Base-by-base conservation (phyloP, 2,888 invertebrate species). In the Lycocerus yunnanus region DNA sequence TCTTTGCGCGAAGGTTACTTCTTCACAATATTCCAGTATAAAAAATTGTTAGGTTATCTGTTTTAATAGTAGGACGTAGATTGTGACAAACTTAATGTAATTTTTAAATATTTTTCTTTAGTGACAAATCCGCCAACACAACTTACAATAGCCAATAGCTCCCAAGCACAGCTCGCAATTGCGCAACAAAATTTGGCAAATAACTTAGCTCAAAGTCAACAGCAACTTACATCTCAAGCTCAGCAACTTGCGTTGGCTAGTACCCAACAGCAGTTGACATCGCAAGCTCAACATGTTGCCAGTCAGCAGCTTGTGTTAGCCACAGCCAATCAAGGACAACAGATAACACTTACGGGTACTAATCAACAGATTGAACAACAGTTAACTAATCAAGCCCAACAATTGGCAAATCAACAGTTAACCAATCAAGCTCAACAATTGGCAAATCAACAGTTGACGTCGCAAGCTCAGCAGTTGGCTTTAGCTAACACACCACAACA, bases 361-460 rank as follows among this genome's bases (percentile, higher is more conserved):
- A 86, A 86, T 77, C 87, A 87, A 72, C 77, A 86, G 58, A 86
- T 86, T 10, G 85, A 84, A 70, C 86, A 86, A 11, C 87, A 87
- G 72, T 77, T 87, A 61, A 86, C 86, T 8, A 86, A 86, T 61
- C 86, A 86, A 10, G 86, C 85, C 70, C 86, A 86, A 69, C 81
- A 81, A 60, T 78, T 85, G 65, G 83, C 84, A 15, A 79, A 82
- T 11, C 83, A 83, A 58, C 82, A 82, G 60, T 75, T 82, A 68
- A 70, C 60, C 82, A 80, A 69, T 83, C 83, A 85, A 72, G 85
- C 85, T 9, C 86, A 86, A 75, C 86, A 86, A 74, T 79, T 86
- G 43, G 82, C 84, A 1, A 84, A 85, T 3, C 84, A 83, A 68
- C 87, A 87, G 67, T 78, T 86, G 70, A 84, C 85, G 66, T 78